Percentiles rank a stretch among this genome's conserved stretches.
Conservation (phyloP, 2,797 vertebrate species). For the Ceyx erithaca region DNA sequence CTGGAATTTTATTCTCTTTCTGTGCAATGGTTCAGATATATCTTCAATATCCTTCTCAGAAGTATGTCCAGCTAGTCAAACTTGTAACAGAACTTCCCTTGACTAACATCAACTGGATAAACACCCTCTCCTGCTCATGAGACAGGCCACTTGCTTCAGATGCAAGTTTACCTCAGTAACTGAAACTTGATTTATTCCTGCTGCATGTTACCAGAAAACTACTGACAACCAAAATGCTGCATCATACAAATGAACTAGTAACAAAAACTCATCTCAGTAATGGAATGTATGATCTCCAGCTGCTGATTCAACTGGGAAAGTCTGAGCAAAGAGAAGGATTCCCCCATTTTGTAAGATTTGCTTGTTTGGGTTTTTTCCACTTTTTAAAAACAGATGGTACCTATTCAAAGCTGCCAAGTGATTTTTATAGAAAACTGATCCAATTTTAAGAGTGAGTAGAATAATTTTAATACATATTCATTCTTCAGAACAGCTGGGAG, state of each 20-base stretch:
- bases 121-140: neutral
- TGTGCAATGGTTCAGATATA: neutral
- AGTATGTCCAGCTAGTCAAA: neutral
- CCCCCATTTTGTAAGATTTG: neutral
- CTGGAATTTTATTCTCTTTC: neutral
- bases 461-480: neutral
- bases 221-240: neutral
- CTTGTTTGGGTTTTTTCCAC: neutral
- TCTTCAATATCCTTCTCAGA: neutral
- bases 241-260: neutral
- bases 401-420: neutral
- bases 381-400: neutral
- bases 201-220: neutral
- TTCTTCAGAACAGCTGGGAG: neutral
- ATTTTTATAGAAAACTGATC: neutral
- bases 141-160: fast-evolving
- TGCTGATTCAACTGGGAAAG: neutral
- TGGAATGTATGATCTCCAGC: neutral
- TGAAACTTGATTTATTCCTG: neutral
- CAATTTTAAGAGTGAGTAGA: neutral
- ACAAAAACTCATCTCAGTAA: neutral
- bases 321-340: neutral
- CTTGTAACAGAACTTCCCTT: neutral
- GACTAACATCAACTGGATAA: neutral
- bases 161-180: neutral